phyloP scores from a whole-genome alignment of 2,113 vertebrate species.

The Nasalis larvatus region DNA sequence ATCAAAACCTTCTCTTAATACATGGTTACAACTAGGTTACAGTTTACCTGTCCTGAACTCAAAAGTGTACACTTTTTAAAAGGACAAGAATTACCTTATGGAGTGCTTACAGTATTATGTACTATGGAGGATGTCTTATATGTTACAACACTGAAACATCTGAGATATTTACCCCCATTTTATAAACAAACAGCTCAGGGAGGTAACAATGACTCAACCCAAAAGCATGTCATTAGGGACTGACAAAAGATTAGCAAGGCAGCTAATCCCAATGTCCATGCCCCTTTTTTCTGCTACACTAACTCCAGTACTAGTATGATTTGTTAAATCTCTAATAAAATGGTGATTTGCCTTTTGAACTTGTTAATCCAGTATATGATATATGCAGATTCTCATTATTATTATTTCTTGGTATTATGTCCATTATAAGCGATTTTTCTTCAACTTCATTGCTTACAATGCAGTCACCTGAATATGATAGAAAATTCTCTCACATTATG shows the following conservation, averaged over 20 bases:
- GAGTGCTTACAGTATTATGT: not conserved
- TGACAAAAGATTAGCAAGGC: not conserved
- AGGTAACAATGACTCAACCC: not conserved
- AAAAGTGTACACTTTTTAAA: not conserved
- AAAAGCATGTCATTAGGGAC: not conserved
- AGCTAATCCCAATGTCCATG: not conserved
- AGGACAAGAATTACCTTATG: not conserved
- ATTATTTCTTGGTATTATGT: not conserved
- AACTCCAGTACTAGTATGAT: not conserved
- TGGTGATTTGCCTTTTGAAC: not conserved
- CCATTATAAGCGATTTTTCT: slow-evolving; percentile 32
- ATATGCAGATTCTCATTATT: not conserved
- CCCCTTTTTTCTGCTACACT: not conserved
- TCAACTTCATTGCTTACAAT: not conserved
- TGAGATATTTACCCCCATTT: not conserved
- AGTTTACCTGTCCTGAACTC: not conserved
- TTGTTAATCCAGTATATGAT: not conserved
- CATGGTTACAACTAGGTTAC: not conserved
- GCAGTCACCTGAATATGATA: not conserved
- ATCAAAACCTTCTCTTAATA: not conserved
- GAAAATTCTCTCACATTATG: not conserved
- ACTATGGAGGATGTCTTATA: not conserved
- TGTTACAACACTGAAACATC: not conserved
- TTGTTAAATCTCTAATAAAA: not conserved
- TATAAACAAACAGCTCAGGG: not conserved